Percentiles rank a stretch among this genome's conserved stretches.
Conservation (phyloP, 2,113 vertebrate species). For the Hemibagrus wyckioides region DNA sequence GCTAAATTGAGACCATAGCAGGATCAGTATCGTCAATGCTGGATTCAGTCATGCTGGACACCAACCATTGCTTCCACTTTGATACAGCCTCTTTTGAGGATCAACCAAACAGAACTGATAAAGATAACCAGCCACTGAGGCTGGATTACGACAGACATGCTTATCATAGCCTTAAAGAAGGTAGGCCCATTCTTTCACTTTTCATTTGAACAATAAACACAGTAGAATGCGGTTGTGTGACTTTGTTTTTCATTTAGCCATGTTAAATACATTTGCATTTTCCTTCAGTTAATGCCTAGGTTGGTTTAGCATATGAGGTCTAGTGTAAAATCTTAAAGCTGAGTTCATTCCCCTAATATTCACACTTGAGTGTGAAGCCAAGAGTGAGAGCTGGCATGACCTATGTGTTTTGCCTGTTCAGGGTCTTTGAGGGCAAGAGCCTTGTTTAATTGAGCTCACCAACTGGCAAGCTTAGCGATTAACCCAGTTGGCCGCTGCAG, state of each 20-base stretch:
- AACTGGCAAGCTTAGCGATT: constrained; percentile 61
- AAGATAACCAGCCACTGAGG: constrained; percentile 65
- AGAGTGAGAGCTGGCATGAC: constrained; percentile 38
- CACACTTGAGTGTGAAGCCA: constrained; percentile 14
- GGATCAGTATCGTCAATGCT: constrained; percentile 54
- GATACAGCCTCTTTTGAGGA: constrained; percentile 68
- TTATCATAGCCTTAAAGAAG: constrained; percentile 79
- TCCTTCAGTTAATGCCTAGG: background rate
- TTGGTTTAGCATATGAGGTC: background rate
- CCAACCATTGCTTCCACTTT: constrained; percentile 71
- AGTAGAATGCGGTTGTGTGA: background rate
- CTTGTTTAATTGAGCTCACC: constrained; percentile 64
- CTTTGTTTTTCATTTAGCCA: background rate
- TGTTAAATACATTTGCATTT: background rate
- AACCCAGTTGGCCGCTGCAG: constrained; percentile 66
- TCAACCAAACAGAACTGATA: constrained; percentile 66
- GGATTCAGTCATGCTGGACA: constrained; percentile 75
- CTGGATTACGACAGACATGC: constrained; percentile 69
- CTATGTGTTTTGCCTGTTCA: constrained; percentile 28
- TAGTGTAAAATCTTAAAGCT: constrained; percentile 36
- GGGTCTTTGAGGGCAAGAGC: constrained; percentile 61
- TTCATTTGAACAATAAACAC: constrained; percentile 5
- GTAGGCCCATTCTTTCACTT: constrained; percentile 60
- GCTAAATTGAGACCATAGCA: constrained; percentile 36
- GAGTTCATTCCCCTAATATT: constrained; percentile 46